These are phyloP conservation scores for Chromis chromis DNA, from an alignment of 2,797 vertebrate genomes.

Conservation along the genomic window DNA sequence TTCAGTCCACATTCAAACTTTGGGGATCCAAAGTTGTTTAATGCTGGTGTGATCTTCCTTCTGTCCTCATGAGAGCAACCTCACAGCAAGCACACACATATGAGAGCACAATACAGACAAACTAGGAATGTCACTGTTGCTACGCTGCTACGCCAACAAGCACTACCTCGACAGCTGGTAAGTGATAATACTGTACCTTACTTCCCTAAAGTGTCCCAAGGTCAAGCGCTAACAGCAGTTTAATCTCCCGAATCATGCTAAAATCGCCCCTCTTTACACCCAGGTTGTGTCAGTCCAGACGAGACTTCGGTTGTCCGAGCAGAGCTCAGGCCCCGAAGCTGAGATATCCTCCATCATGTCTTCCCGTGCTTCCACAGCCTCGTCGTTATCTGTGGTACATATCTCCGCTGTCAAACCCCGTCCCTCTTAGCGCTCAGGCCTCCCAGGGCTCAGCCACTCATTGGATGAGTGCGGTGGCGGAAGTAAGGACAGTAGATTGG, in stretches of 20 bases:
- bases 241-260: conserved; percentile 27
- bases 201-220: conserved; percentile 34
- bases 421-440: conserved; percentile 22
- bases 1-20: conserved; percentile 12
- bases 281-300: conserved; percentile 24
- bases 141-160: conserved; percentile 6
- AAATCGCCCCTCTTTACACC: conserved; percentile 37
- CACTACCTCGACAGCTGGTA: neutral
- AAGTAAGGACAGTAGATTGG: conserved; percentile 26
- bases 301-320: conserved; percentile 21
- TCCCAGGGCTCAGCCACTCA: conserved; percentile 42
- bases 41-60: conserved; percentile 47
- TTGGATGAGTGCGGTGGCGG: conserved; percentile 41
- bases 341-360: conserved; percentile 38
- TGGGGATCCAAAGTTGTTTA: neutral
- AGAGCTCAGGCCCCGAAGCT: conserved; percentile 29
- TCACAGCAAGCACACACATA: conserved; percentile 5
- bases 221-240: conserved; percentile 24
- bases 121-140: neutral
- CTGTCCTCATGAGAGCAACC: conserved; percentile 58
- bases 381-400: neutral
- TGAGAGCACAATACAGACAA: neutral
- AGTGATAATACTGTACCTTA: conserved; percentile 67
- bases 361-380: conserved; percentile 10
- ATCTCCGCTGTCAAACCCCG: conserved; percentile 20